Base-by-base conservation (phyloP, 2,113 vertebrate genomes). In the Dendrocopos noguchii region DNA sequence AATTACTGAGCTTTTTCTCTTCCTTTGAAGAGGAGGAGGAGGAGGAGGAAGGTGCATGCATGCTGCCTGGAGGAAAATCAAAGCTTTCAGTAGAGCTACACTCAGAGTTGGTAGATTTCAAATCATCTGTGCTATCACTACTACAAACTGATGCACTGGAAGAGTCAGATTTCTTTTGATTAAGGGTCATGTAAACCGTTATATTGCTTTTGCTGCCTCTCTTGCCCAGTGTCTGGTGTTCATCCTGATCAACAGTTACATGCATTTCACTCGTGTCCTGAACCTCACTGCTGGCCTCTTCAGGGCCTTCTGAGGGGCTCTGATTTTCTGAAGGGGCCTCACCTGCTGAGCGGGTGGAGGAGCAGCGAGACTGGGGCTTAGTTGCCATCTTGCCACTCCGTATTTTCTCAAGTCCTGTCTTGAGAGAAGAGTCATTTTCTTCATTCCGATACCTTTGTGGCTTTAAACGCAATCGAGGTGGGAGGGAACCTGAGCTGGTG, bases 401-500 rank as follows among this genome's bases (percentile, higher is more conserved):
- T 95, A 98, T 97, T 97, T 98, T 98, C 97, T 99, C 98, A 95
- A 98, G 98, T 97, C 98, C 98, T 68, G 98, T 97, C 98, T 98
- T 98, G 97, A 98, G 97, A 87, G 98, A 98, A 93, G 98, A 98
- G 97, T 98, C 98, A 84, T 98, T 98, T 67, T 99, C 99, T 92
- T 99, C 99, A 28, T 99, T 99, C 94, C 99, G 98, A 80, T 99
- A 99, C 97, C 99, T 98, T 97, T 99, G 99, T 33, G 99, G 99
- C 97, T 99, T 99, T 84, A 99, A 98, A 31, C 99, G 99, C 96
- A 99, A 98, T 95, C 99, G 97, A 55, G 98, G 98, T 18, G 99
- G 99, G 15, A 99, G 99, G 24, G 98, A 98, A 95, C 97, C 98
- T 98, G 97, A 98, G 96, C 98, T 98, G 91, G 98, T 98, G 91